Percentiles rank a stretch among this genome's conserved stretches.
These are phyloP conservation scores for Hypomecis punctinalis DNA, from an alignment of 2,888 invertebrate species.

Conservation along the genomic window DNA sequence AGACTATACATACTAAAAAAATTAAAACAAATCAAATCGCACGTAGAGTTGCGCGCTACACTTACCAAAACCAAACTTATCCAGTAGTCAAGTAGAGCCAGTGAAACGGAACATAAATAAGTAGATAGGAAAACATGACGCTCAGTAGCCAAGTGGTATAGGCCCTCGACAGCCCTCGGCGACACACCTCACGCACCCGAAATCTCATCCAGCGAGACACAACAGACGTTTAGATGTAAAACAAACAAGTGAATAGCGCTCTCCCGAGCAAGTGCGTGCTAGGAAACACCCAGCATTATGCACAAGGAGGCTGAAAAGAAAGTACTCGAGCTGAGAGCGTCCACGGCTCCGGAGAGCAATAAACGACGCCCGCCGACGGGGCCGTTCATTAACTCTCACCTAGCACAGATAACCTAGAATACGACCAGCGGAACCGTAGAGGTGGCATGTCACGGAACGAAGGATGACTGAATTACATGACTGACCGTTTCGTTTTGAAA, in stretches of 20 bases:
- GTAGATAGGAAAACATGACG: slow-evolving; percentile 58
- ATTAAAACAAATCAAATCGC: not conserved
- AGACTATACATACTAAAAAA: not conserved
- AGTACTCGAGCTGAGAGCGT: slow-evolving; percentile 79
- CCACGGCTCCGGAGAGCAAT: slow-evolving; percentile 79
- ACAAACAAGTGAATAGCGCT: slow-evolving; percentile 78
- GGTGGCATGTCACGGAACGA: not conserved
- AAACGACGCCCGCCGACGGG: slow-evolving; percentile 76
- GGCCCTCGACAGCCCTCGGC: slow-evolving; percentile 52
- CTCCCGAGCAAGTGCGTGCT: slow-evolving; percentile 73
- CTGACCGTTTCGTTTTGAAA: not conserved
- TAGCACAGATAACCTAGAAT: slow-evolving; percentile 68
- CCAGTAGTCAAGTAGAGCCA: slow-evolving; percentile 35
- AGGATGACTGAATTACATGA: not conserved
- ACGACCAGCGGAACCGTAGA: not conserved
- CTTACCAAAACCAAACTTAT: slow-evolving; percentile 1
- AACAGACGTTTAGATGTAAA: slow-evolving; percentile 73
- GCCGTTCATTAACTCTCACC: slow-evolving; percentile 79
- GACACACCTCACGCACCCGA: slow-evolving; percentile 60
- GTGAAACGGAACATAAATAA: slow-evolving; percentile 20
- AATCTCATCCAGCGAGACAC: slow-evolving; percentile 70
- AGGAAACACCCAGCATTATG: slow-evolving; percentile 78
- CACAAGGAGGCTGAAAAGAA: slow-evolving; percentile 81
- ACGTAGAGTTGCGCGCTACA: not conserved
- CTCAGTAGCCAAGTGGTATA: slow-evolving; percentile 64